Base-by-base conservation (phyloP, 2,888 invertebrate genomes). In the Cheiracanthium punctorium region DNA sequence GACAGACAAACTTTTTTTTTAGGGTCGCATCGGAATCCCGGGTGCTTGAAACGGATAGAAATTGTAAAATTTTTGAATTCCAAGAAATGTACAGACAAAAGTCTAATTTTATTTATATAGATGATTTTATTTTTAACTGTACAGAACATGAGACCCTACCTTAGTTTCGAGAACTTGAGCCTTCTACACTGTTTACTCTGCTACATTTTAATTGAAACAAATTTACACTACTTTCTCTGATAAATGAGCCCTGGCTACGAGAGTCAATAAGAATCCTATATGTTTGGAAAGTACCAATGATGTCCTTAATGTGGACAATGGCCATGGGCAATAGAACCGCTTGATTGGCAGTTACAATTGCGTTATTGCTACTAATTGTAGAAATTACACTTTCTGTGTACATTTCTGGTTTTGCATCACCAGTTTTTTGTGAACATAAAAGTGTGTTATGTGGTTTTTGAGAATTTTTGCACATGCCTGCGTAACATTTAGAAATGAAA, bases 221-320 rank as follows among this genome's bases (percentile, higher is more conserved):
- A 32, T 69, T 74, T 69, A 10, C 29, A 67, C 24, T 58, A 74
- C 43, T 52, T 28, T 17, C 30, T n/a, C 14, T 24, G 30, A 7
- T 37, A 43, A 76, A 58, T 37, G 10, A 67, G n/a, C 43, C 81
- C 52, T 79, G 76, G 52, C 74, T 48, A 48, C 17, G 17, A n/a
- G 48, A 48, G 20, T 48, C 48, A 8, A 48, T 48, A 1, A 48
- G 48, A 1, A 48, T 1, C 1, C 48, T 1, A 20, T 1, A 48
- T 1, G 1, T 48, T 14, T 48, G 48, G 2, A 20, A 48, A 1
- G 20, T 48, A 20, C 48, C 48, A 48, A n/a, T 48, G 20, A 48
- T 1, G 48, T 48, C 48, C 1, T 48, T 48, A 20, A 48, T 20
- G 20, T 48, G 20, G 20, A 48, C 48, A 4, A 48, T 20, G 2